Percentiles rank a stretch among this genome's conserved stretches.
phyloP scores from a whole-genome alignment of 2,797 vertebrate genomes.

The Sitta carolinensis region DNA sequence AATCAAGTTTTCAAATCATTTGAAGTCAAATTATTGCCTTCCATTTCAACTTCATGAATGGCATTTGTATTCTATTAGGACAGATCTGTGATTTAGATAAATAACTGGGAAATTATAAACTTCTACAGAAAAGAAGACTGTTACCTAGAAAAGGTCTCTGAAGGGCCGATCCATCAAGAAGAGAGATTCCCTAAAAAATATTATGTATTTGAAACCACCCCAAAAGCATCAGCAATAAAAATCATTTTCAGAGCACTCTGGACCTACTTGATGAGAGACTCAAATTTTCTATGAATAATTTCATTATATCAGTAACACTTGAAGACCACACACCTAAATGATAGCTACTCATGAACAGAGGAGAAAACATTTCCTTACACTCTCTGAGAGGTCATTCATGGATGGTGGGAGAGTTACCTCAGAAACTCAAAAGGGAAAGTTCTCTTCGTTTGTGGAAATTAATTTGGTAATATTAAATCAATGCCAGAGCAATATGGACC shows the following conservation, averaged over 20 bases:
- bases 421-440: constrained; percentile 12
- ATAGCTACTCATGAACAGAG: background rate
- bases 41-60: background rate
- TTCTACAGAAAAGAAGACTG: background rate
- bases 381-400: background rate
- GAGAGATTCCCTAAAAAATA: background rate
- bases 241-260: background rate
- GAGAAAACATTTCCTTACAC: background rate
- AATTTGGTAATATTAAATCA: background rate
- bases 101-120: background rate
- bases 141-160: background rate
- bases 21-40: background rate
- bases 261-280: background rate
- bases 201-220: background rate
- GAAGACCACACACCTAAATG: background rate
- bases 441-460: constrained; percentile 17
- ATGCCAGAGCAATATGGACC: background rate
- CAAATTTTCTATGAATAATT: background rate
- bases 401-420: background rate
- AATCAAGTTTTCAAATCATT: background rate
- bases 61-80: background rate
- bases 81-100: background rate
- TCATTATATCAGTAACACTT: background rate
- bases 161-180: background rate
- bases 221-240: background rate